phyloP scores from a whole-genome alignment of 2,888 invertebrate species.

The Chrysolina americana region DNA sequence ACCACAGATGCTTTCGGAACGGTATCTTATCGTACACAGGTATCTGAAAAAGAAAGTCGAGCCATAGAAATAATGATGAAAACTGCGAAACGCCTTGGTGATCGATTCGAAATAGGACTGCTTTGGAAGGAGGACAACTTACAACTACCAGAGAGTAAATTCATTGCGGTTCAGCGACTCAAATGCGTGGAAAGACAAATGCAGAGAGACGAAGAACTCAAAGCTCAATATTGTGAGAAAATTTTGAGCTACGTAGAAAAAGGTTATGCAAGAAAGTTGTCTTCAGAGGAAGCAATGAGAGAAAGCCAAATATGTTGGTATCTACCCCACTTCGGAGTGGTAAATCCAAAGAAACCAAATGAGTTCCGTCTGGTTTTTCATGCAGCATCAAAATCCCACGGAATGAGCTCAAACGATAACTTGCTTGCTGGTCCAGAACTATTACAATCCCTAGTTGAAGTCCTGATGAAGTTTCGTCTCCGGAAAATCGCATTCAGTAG shows the following conservation, averaged over 20 bases:
- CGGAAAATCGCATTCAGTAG: too few relatives aligned
- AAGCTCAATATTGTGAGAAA: conserved; percentile 23
- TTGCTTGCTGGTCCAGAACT: conserved; percentile 36
- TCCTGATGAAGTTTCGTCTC: conserved; percentile 16
- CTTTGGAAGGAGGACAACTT: conserved; percentile 21
- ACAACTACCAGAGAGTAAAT: conserved; percentile 11
- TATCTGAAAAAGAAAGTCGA: conserved; percentile 2
- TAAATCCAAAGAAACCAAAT: conserved; percentile 4
- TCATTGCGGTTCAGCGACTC: not conserved
- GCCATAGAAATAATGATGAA: conserved; percentile 16
- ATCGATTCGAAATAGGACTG: not conserved
- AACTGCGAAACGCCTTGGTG: not conserved
- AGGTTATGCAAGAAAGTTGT: conserved; percentile 27
- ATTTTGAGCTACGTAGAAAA: conserved; percentile 18
- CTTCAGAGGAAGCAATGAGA: conserved; percentile 16
- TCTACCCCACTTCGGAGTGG: conserved; percentile 32
- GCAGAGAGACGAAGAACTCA: conserved; percentile 13
- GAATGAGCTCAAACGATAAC: conserved; percentile 23
- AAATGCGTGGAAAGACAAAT: conserved; percentile 22
- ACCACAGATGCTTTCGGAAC: not conserved
- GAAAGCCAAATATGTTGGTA: conserved; percentile 37
- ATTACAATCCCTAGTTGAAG: conserved; percentile 27
- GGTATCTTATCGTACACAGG: not conserved
- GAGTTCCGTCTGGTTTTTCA: not conserved
- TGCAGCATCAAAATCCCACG: not conserved